A percentile compares a stretch with the other conserved stretches of the same genome.
phyloP scores from a whole-genome alignment of 2,797 vertebrate species.

The Loris lydekkerianus region DNA sequence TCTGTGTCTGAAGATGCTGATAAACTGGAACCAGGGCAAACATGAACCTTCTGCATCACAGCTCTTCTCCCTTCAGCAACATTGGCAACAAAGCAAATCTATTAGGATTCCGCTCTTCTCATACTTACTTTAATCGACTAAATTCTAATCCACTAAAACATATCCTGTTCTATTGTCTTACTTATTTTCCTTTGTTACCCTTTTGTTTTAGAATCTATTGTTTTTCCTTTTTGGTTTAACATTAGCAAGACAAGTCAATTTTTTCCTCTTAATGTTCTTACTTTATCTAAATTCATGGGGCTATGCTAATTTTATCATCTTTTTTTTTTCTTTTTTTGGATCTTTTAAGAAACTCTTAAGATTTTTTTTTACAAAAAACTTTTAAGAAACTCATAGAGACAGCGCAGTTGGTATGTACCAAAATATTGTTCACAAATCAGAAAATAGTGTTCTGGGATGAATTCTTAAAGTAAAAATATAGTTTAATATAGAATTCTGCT shows the following conservation, averaged over 20 bases:
- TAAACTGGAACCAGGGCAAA: neutral
- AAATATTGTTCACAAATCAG: neutral
- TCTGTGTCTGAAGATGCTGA: rapidly evolving
- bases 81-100: rapidly evolving
- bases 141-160: neutral
- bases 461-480: constrained; percentile 42
- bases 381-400: neutral
- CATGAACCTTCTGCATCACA: neutral
- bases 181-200: neutral
- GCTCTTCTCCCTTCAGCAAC: too few species aligned
- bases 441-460: neutral
- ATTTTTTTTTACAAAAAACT: neutral
- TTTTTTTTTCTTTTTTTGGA: neutral
- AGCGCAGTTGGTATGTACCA: neutral
- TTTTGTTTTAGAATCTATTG: neutral
- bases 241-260: neutral
- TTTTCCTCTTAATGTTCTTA: neutral
- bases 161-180: neutral
- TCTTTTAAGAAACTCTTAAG: neutral
- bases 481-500: neutral
- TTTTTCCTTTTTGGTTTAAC: neutral
- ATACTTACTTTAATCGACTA: too few species aligned
- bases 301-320: neutral
- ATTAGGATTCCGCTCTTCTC: neutral
- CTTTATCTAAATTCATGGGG: neutral